Percentiles rank a stretch among this genome's conserved stretches.
These are phyloP conservation scores for Sebastes matsubarae DNA, from an alignment of 2,797 vertebrate genomes.

Conservation along the genomic window DNA sequence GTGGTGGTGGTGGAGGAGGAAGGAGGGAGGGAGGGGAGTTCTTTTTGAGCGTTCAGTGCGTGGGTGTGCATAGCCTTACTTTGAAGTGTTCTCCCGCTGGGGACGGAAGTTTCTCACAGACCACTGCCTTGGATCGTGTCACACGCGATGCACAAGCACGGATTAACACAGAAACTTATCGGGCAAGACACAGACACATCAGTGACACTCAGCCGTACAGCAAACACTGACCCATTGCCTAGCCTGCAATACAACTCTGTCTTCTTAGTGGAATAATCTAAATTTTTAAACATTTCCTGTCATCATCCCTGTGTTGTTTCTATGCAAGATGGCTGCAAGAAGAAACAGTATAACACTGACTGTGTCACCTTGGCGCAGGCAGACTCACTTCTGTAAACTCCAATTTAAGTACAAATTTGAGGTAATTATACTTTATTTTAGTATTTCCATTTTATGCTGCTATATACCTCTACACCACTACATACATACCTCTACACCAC, in stretches of 20 bases:
- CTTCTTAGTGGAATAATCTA: not conserved
- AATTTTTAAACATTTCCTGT: not conserved
- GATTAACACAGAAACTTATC: slow-evolving; percentile 17
- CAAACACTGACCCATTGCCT: not conserved
- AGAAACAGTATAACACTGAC: not conserved
- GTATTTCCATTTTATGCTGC: not conserved
- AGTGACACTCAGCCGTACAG: not conserved
- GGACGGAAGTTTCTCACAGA: slow-evolving; percentile 57
- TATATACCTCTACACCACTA: too few relatives aligned
- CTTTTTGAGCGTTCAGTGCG: slow-evolving; percentile 7
- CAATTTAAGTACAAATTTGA: not conserved
- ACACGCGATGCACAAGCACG: slow-evolving; percentile 12
- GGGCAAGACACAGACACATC: not conserved
- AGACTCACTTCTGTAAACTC: not conserved
- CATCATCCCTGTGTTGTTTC: not conserved
- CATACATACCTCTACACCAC: not conserved
- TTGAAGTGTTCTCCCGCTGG: slow-evolving; percentile 64
- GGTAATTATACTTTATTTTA: not conserved
- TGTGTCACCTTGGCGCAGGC: not conserved
- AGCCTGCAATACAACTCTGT: not conserved
- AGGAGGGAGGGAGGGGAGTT: not conserved
- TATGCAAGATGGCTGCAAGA: slow-evolving; percentile 9
- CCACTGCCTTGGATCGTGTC: slow-evolving; percentile 37
- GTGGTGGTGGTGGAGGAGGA: not conserved
- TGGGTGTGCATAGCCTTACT: slow-evolving; percentile 52